Conservation (phyloP, 2,797 vertebrate species). For the Tangara arthus region DNA sequence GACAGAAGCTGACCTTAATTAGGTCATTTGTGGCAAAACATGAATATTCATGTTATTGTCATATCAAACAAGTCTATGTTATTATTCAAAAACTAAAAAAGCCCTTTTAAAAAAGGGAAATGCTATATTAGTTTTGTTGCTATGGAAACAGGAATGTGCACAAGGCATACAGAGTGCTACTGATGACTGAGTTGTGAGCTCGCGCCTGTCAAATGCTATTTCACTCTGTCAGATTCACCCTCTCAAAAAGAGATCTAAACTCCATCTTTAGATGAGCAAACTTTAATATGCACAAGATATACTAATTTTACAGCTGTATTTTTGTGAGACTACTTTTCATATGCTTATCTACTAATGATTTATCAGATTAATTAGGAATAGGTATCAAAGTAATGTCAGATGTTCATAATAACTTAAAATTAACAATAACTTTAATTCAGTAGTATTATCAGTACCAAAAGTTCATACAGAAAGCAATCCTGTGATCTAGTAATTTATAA, state of each 20-base stretch:
- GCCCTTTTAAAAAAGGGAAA: background rate
- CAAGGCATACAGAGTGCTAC: background rate
- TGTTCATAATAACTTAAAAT: background rate
- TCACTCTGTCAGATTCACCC: background rate
- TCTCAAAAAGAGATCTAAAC: background rate
- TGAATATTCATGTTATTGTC: background rate
- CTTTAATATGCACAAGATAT: background rate
- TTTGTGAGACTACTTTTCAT: background rate
- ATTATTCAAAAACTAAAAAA: background rate
- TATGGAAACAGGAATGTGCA: slow-evolving; percentile 17
- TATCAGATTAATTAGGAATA: background rate
- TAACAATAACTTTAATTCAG: background rate
- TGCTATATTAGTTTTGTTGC: background rate
- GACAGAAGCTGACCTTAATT: slow-evolving; percentile 4
- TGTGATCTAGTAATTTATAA: background rate
- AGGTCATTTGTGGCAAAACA: background rate
- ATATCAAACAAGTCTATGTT: background rate
- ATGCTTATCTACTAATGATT: background rate
- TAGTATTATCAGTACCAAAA: background rate
- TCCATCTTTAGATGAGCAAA: background rate
- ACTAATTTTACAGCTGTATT: background rate
- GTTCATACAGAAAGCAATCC: background rate
- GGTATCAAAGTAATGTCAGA: background rate
- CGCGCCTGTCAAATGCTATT: background rate
- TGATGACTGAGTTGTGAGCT: background rate